Conservation (phyloP, 2,113 vertebrate species). For the Boulengeromyrus knoepffleri region DNA sequence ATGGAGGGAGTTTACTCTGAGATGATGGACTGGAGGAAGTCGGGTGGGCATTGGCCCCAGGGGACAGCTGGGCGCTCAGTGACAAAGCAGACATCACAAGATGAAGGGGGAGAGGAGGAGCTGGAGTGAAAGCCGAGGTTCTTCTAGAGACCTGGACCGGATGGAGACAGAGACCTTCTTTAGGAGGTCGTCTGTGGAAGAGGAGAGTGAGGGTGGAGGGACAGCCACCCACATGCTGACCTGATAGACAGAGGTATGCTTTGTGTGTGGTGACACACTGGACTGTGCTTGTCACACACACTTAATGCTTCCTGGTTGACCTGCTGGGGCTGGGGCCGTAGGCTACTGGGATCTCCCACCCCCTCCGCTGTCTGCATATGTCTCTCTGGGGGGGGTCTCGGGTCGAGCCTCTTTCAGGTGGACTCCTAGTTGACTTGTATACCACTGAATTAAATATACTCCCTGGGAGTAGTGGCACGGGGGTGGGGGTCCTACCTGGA, state of each 20-base stretch:
- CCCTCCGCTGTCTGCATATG: not conserved
- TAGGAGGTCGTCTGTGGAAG: not conserved
- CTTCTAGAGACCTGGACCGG: not conserved
- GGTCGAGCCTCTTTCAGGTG: not conserved
- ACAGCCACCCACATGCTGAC: not conserved
- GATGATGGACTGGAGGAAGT: not conserved
- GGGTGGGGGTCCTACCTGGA: not conserved
- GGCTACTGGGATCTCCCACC: not conserved
- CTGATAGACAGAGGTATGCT: not conserved
- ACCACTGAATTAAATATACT: not conserved
- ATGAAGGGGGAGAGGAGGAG: not conserved
- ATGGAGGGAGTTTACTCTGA: not conserved
- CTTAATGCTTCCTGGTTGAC: not conserved
- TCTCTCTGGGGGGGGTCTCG: not conserved
- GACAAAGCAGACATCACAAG: not conserved
- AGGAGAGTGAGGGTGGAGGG: not conserved
- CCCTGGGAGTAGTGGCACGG: not conserved
- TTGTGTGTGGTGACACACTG: not conserved
- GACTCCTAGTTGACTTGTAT: not conserved
- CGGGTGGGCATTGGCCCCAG: not conserved
- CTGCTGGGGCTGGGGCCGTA: not conserved
- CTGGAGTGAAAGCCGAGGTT: not conserved
- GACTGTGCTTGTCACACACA: not conserved
- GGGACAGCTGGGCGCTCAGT: not conserved
- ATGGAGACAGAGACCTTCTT: not conserved